These are phyloP conservation scores for Dasypus novemcinctus DNA, from an alignment of 2,113 vertebrate genomes.

Conservation along the genomic window DNA sequence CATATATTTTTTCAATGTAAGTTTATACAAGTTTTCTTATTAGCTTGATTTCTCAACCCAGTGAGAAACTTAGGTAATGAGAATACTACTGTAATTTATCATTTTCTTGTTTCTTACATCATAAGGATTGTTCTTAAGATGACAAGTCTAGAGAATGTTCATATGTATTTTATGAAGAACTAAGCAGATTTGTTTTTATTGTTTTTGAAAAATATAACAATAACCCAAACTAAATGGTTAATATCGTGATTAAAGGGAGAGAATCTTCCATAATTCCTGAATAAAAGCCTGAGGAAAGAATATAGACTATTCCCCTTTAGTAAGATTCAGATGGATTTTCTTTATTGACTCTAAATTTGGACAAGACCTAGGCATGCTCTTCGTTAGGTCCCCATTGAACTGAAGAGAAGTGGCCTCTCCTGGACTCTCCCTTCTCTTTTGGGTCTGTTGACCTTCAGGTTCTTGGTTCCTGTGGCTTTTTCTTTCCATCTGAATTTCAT, in stretches of 20 bases:
- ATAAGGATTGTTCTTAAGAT: background rate
- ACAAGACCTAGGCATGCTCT: conserved; percentile 38
- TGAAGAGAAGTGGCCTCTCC: background rate
- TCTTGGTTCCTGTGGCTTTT: no score
- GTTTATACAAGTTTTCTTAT: background rate
- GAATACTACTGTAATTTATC: conserved; percentile 17
- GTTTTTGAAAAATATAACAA: background rate
- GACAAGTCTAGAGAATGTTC: conserved; percentile 6
- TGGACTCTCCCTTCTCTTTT: no score
- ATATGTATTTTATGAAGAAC: background rate
- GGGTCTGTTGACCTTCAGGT: no score
- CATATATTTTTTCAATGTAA: background rate
- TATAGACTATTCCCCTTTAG: background rate
- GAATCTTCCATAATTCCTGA: background rate
- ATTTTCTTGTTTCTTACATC: conserved; percentile 40
- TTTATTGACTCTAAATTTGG: conserved; percentile 35
- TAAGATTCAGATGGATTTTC: background rate
- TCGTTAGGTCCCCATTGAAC: conserved; percentile 49
- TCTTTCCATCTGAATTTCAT: no score
- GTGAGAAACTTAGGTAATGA: background rate
- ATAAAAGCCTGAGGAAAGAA: background rate
- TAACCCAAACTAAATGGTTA: background rate
- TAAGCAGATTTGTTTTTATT: background rate
- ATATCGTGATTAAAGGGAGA: background rate
- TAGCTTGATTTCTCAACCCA: conserved; percentile 2